These are phyloP conservation scores for Pterostichus niger DNA, from an alignment of 2,888 invertebrate species.

Conservation along the genomic window DNA sequence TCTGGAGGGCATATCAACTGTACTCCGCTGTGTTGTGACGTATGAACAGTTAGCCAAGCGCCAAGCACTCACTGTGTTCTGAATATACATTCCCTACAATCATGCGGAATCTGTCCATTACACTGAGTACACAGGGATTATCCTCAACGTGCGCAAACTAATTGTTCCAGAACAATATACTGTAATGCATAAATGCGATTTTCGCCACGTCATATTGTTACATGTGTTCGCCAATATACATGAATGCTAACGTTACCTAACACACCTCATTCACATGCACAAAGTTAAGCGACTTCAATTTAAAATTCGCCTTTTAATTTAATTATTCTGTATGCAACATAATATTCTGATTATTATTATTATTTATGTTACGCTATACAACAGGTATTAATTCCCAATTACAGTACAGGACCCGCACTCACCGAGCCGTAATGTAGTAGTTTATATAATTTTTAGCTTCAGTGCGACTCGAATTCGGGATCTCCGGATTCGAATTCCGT, in stretches of 20 bases:
- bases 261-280: not conserved
- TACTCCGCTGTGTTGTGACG: conserved; percentile 20
- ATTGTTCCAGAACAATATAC: conserved; percentile 49
- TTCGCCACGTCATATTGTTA: conserved; percentile 25
- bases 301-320: too few relatives aligned
- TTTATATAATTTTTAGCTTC: too few relatives aligned
- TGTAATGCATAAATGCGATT: conserved; percentile 13
- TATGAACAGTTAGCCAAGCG: not conserved
- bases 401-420: too few relatives aligned
- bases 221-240: not conserved
- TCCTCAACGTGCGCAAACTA: conserved; percentile 26
- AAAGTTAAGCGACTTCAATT: too few relatives aligned
- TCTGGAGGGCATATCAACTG: conserved; percentile 38
- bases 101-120: conserved; percentile 57
- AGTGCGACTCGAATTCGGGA: too few relatives aligned
- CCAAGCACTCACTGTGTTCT: conserved; percentile 14
- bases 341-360: too few relatives aligned
- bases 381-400: too few relatives aligned
- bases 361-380: too few relatives aligned
- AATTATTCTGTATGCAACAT: too few relatives aligned
- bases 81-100: conserved; percentile 55
- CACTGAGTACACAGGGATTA: conserved; percentile 49
- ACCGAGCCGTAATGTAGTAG: too few relatives aligned
- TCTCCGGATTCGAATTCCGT: too few relatives aligned
- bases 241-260: too few relatives aligned